Evolutionary conservation across 2,888 invertebrate genomes (phyloP), one percentile per base, ranked within the genome.

Genomic region (Herminia tarsipennalis): DNA sequence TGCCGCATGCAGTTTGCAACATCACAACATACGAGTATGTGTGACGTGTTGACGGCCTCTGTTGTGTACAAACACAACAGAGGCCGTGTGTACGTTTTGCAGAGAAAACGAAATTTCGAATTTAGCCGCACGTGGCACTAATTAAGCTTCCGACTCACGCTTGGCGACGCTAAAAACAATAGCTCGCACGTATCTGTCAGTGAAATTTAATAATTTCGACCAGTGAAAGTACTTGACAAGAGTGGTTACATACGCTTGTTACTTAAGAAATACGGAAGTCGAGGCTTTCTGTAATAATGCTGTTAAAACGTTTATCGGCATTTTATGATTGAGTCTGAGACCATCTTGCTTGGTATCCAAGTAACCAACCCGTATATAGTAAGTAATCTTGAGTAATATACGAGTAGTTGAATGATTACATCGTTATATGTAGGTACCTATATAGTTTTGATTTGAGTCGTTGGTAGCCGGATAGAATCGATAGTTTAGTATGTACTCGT

Each of bases 161-260:
- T 45, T 33, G 13, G 27, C 29, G 25, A 24, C 24, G 8, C 22
- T 56, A 42, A 48, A 34, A 55, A 55, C 55, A 51, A 67, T 56
- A 42, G 30, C 16, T 18, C 34, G 6, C 43, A 52, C 30, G 22
- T 47, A 42, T 46, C 38, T 36, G 47, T 22, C 27, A 38, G 56
- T 65, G 61, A 69, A 69, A 65, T 64, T 71, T 40, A 33, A 64
- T 56, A 61, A 64, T 62, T 65, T 63, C 48, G 53, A 43, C 24
- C 37, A 65, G 72, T 69, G 72, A 70, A 71, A 70, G 70, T 66
- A 53, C 36, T 27, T 17, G 17, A 64, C 47, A 25, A 59, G 41
- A 51, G 38, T 41, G 28, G 30, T 14, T 66, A 46, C 53, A 61
- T 33, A 50, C 63, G 30, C 25, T 28, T 57, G 40, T 54, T 53